Conservation (phyloP, 2,797 vertebrate species). For the Falco novaeseelandiae region DNA sequence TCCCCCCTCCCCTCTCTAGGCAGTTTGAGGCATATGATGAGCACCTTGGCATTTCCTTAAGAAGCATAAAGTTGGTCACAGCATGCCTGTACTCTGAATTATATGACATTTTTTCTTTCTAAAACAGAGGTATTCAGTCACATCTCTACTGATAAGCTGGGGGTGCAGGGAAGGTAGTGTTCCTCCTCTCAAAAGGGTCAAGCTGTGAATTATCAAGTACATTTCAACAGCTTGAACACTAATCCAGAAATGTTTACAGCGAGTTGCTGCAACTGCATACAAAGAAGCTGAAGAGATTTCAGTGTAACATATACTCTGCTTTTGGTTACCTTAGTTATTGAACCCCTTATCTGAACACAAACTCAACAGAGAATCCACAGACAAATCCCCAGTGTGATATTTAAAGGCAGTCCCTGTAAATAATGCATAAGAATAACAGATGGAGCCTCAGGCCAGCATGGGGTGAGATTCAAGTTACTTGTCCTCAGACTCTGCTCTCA, state of each 20-base stretch:
- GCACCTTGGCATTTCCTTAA: not conserved
- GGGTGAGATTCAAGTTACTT: not conserved
- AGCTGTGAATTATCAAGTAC: not conserved
- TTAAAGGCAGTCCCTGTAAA: slow-evolving; percentile 20
- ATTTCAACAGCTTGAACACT: not conserved
- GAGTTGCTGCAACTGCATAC: not conserved
- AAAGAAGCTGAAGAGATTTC: not conserved
- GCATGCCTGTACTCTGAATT: not conserved
- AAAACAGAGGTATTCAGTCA: not conserved
- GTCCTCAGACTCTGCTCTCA: not conserved
- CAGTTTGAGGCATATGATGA: fast-evolving
- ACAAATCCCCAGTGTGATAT: not conserved
- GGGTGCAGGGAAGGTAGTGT: fast-evolving
- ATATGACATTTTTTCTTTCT: not conserved
- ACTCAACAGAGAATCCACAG: not conserved
- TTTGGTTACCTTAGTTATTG: not conserved
- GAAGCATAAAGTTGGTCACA: too few species aligned
- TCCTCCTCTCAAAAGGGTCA: not conserved
- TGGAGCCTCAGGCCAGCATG: not conserved
- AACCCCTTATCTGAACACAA: not conserved
- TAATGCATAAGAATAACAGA: not conserved
- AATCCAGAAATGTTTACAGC: not conserved
- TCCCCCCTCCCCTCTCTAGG: not conserved
- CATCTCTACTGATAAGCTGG: not conserved
- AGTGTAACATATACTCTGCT: not conserved